phyloP scores from a whole-genome alignment of 1,140 invertebrate genomes.

The Hylaeus anthracinus region DNA sequence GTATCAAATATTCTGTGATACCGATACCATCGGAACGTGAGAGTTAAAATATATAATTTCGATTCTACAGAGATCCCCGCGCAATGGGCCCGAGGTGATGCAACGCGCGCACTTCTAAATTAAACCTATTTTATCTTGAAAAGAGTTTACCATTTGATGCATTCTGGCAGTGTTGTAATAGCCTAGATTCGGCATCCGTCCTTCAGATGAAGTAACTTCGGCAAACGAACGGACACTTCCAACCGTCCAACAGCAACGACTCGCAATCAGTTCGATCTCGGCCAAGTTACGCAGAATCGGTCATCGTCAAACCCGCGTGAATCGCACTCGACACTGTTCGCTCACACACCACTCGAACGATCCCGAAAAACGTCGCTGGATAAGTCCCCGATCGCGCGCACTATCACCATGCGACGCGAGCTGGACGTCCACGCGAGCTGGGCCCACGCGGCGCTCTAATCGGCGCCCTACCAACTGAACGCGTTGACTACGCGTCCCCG shows the following conservation, averaged over 20 bases:
- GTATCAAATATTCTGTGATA: too few relatives aligned
- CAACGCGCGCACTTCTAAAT: too few relatives aligned
- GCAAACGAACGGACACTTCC: not conserved
- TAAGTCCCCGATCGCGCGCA: not conserved
- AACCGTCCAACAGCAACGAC: constrained; percentile 21
- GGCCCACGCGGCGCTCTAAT: not conserved
- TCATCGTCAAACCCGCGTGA: not conserved
- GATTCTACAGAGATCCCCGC: too few relatives aligned
- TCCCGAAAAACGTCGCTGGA: constrained; percentile 1
- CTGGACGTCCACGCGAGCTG: too few relatives aligned
- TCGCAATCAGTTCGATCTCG: not conserved
- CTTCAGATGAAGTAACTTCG: constrained; percentile 7
- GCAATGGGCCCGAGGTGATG: too few relatives aligned
- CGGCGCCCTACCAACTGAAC: not conserved
- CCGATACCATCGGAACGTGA: too few relatives aligned
- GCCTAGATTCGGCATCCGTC: constrained; percentile 79
- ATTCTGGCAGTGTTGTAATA: constrained; percentile 80
- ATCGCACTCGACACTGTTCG: constrained; percentile 6
- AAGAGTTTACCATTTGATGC: constrained; percentile 80
- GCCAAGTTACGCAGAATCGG: constrained; percentile 6
- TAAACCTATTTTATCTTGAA: constrained; percentile 59
- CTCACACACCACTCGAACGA: constrained; percentile 35
- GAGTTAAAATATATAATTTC: too few relatives aligned
- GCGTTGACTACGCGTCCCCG: too few relatives aligned
- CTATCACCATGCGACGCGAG: not conserved